These are phyloP conservation scores for Nematolebias whitei DNA, from an alignment of 2,113 vertebrate species.

Conservation along the genomic window DNA sequence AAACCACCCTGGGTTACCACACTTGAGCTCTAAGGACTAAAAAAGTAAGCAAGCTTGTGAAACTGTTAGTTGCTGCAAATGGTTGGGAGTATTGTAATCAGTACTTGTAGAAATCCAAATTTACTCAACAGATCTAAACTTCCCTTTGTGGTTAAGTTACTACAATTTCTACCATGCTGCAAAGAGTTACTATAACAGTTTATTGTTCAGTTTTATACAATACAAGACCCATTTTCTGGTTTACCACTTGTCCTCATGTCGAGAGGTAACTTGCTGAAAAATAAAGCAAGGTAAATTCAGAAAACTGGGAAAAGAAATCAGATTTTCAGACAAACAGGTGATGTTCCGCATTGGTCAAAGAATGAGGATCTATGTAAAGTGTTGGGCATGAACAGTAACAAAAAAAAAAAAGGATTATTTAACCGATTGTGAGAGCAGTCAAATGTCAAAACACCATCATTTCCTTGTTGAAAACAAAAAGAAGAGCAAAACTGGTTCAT, in stretches of 20 bases:
- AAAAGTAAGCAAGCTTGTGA: conserved; percentile 35
- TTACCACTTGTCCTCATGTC: conserved; percentile 56
- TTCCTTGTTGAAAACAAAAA: conserved; percentile 27
- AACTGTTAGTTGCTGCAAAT: conserved; percentile 65
- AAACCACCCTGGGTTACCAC: conserved; percentile 6
- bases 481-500: conserved; percentile 39
- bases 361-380: not conserved
- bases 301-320: not conserved
- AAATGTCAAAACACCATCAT: not conserved
- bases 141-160: conserved; percentile 41
- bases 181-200: conserved; percentile 19
- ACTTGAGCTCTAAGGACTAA: not conserved
- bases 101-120: conserved; percentile 47
- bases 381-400: not conserved
- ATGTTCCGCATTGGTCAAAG: not conserved
- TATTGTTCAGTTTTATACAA: conserved; percentile 5
- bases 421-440: not conserved
- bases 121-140: conserved; percentile 54
- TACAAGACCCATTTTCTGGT: conserved; percentile 1
- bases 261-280: conserved; percentile 55
- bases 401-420: not conserved
- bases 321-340: not conserved
- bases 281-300: conserved; percentile 27
- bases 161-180: conserved; percentile 44
- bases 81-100: conserved; percentile 24